These are phyloP conservation scores for Gisinianus flammeolus DNA, from an alignment of 2,888 invertebrate genomes.

Conservation along the genomic window DNA sequence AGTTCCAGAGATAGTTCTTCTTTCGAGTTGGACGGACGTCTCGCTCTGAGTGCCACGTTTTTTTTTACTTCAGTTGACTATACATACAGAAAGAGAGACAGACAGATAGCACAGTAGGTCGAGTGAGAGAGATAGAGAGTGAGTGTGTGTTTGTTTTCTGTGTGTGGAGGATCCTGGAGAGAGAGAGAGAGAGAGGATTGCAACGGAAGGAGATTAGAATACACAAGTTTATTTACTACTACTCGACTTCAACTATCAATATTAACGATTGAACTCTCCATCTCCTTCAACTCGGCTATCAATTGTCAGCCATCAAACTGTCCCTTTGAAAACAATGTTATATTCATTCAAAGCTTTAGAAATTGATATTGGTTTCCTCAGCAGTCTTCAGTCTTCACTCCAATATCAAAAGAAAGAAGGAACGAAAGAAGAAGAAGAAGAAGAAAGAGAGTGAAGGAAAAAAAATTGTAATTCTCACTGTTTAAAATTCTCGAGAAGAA, in stretches of 20 bases:
- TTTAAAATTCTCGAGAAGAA: constrained; percentile 2
- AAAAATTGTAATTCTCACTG: background rate
- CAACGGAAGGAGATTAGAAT: background rate
- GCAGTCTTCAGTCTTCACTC: background rate
- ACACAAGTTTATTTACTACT: background rate
- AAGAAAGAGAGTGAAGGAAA: background rate
- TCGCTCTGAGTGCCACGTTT: background rate
- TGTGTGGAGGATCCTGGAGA: background rate
- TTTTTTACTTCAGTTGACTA: too few species aligned
- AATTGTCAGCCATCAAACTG: background rate
- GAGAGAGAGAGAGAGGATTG: constrained; percentile 1
- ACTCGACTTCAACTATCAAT: background rate
- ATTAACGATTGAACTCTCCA: background rate
- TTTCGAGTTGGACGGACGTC: constrained; percentile 41
- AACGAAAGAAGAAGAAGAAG: background rate
- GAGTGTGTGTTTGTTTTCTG: background rate
- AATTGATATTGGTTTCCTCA: too few species aligned
- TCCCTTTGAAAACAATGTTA: background rate
- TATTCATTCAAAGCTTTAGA: background rate
- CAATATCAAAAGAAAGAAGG: background rate
- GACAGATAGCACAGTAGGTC: too few species aligned
- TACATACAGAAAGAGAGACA: too few species aligned
- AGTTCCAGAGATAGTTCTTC: constrained; percentile 45
- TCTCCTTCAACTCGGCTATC: background rate
- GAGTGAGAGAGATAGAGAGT: background rate